A percentile compares a stretch with the other conserved stretches of the same genome.
Evolutionary conservation across 2,113 vertebrate genomes (phyloP).

Genomic region (Macrotus californicus): DNA sequence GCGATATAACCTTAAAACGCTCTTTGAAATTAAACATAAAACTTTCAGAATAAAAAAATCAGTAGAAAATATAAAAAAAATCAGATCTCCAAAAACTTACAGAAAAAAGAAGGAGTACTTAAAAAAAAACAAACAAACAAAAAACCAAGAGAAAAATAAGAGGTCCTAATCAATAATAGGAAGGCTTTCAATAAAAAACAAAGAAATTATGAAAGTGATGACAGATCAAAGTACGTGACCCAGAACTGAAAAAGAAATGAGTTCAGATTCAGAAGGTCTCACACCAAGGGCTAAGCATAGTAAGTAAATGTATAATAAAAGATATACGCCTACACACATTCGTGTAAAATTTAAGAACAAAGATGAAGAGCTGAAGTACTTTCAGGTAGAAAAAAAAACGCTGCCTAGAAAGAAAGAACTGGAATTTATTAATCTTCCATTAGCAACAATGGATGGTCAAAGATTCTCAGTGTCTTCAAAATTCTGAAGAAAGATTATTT

Average conservation of each 20-base stretch:
- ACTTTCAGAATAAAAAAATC: neutral
- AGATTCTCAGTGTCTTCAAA: neutral
- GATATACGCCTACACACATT: neutral
- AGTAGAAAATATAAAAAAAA: neutral
- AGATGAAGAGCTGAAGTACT: neutral
- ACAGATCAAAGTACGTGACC: neutral
- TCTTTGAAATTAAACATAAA: constrained; percentile 28
- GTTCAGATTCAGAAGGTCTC: neutral
- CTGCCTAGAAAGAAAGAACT: neutral
- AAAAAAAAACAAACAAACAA: neutral
- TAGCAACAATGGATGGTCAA: neutral
- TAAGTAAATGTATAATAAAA: neutral
- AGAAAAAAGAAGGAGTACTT: neutral
- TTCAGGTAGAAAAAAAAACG: neutral
- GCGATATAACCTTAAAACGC: neutral
- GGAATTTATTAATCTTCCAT: neutral
- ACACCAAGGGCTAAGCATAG: neutral
- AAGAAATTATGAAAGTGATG: neutral
- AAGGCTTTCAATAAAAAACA: neutral
- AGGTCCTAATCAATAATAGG: neutral
- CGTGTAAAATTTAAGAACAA: neutral
- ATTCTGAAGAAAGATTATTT: neutral
- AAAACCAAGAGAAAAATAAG: neutral
- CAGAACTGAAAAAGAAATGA: neutral
- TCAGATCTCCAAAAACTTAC: neutral